Evolutionary conservation across 2,888 invertebrate genomes (phyloP).

Genomic region (Brachyopa scutellaris): DNA sequence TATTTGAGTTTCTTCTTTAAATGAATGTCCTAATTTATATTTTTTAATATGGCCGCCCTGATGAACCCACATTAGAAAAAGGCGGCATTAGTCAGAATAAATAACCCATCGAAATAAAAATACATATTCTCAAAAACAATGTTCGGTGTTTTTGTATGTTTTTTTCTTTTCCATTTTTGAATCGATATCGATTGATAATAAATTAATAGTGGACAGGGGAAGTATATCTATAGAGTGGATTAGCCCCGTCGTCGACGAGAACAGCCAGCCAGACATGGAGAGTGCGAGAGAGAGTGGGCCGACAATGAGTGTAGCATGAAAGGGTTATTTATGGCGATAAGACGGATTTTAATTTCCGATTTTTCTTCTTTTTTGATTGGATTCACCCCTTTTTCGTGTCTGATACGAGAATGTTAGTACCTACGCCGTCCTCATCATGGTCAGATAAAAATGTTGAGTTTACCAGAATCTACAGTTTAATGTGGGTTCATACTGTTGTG

Average conservation of each 20-base stretch:
- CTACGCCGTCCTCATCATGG: slow-evolving; percentile 18
- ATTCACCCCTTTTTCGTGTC: slow-evolving; percentile 51
- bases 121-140: background rate
- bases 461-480: slow-evolving; percentile 37
- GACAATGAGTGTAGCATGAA: slow-evolving; percentile 37
- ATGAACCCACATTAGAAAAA: slow-evolving; percentile 3
- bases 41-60: background rate
- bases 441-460: slow-evolving; percentile 11
- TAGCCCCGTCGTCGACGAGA: too few relatives aligned
- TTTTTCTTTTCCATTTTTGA: background rate
- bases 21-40: too few relatives aligned
- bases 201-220: slow-evolving; percentile 43
- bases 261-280: slow-evolving; percentile 27
- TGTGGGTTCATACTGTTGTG: slow-evolving; percentile 17
- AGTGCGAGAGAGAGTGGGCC: background rate
- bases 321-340: slow-evolving; percentile 67
- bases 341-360: slow-evolving; percentile 68
- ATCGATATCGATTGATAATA: slow-evolving; percentile 59
- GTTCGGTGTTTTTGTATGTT: slow-evolving; percentile 15
- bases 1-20: too few relatives aligned
- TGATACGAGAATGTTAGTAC: too few relatives aligned
- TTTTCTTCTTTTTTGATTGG: slow-evolving; percentile 28
- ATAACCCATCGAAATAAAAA: background rate
- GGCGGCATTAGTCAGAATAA: slow-evolving; percentile 26
- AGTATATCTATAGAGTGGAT: slow-evolving; percentile 20